Conservation (phyloP, 2,888 invertebrate genomes). For the Parascotia fuliginaria region DNA sequence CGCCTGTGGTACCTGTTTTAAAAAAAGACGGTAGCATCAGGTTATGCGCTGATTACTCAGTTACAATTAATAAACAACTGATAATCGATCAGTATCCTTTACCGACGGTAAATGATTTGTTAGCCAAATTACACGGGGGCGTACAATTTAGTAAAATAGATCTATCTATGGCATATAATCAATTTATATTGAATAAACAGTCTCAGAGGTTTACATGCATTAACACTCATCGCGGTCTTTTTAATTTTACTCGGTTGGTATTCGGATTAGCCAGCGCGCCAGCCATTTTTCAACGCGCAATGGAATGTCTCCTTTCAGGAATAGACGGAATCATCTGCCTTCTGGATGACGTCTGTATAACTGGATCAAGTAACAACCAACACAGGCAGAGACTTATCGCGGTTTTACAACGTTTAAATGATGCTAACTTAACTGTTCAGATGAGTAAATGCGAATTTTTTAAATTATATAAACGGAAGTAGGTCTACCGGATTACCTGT, state of each 20-base stretch:
- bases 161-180: constrained; percentile 23
- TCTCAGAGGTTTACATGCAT: no score
- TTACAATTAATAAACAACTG: constrained; percentile 21
- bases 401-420: no score
- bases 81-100: constrained; percentile 24
- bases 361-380: no score
- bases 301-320: no score
- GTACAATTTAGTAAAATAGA: constrained; percentile 19
- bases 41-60: background rate
- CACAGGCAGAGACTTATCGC: no score
- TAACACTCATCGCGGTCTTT: no score
- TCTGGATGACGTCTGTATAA: no score
- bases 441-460: constrained; percentile 25
- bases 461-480: constrained; percentile 13
- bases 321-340: no score
- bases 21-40: no score
- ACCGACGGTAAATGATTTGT: constrained; percentile 18
- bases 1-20: constrained; percentile 4
- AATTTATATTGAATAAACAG: constrained; percentile 10
- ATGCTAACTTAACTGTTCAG: no score
- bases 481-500: no score
- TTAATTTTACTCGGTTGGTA: constrained; percentile 9
- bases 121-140: constrained; percentile 14
- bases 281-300: no score
- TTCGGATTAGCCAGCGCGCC: background rate